Conservation (phyloP, 2,113 vertebrate species). For the Glaucomys volans region DNA sequence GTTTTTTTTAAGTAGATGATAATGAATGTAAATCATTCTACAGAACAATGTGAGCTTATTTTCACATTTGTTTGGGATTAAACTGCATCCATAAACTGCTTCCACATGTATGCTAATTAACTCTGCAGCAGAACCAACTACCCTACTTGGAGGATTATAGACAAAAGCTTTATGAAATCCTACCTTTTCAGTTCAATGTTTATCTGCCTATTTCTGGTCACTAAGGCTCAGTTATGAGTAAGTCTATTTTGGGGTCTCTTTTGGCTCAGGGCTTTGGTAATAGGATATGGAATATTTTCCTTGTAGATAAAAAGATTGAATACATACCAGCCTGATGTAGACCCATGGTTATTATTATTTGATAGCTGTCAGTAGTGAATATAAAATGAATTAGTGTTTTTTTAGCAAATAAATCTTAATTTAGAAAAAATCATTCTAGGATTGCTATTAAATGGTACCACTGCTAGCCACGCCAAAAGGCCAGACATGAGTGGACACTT, state of each 20-base stretch:
- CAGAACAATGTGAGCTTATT: constrained; percentile 88
- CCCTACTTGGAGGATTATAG: constrained; percentile 78
- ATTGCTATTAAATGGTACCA: background rate
- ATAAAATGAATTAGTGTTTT: constrained; percentile 45
- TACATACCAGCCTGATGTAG: background rate
- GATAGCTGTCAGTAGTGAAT: constrained; percentile 32
- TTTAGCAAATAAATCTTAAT: constrained; percentile 43
- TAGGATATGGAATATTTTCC: constrained; percentile 17
- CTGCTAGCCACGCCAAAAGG: background rate
- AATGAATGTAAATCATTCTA: constrained; percentile 88
- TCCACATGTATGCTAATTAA: constrained; percentile 88
- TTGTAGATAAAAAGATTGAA: constrained; percentile 59
- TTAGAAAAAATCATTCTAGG: background rate
- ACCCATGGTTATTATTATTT: constrained; percentile 8
- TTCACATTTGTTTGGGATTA: constrained; percentile 90
- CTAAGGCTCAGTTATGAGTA: constrained; percentile 11
- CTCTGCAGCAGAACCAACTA: constrained; percentile 83
- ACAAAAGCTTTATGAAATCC: constrained; percentile 83
- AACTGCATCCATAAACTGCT: constrained; percentile 85
- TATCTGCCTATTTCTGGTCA: constrained; percentile 72
- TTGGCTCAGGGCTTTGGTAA: constrained; percentile 23
- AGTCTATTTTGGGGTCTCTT: constrained; percentile 39
- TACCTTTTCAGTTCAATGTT: constrained; percentile 80
- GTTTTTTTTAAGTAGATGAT: constrained; percentile 86
- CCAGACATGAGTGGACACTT: background rate